phyloP scores from a whole-genome alignment of 2,113 vertebrate genomes.

The Xiphophorus maculatus region DNA sequence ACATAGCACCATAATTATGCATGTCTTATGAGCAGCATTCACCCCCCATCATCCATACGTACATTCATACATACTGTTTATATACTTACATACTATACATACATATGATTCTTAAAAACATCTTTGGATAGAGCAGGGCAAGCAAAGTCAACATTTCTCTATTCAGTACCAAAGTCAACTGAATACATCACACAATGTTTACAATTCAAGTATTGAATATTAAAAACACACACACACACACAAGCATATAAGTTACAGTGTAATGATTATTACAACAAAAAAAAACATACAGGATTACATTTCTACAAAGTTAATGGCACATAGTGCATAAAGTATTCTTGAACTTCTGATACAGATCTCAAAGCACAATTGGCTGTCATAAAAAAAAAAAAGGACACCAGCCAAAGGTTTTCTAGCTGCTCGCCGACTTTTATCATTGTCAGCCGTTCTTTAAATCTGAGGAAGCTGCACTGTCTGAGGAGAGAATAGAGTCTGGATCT shows the following conservation, averaged over 20 bases:
- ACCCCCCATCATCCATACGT: conserved; percentile 46
- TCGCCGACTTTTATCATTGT: conserved; percentile 60
- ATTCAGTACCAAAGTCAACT: conserved; percentile 69
- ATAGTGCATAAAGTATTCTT: conserved; percentile 89
- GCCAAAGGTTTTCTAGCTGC: conserved; percentile 80
- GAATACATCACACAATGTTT: conserved; percentile 69
- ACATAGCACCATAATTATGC: conserved; percentile 75
- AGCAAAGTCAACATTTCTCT: conserved; percentile 61
- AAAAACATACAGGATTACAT: conserved; percentile 56
- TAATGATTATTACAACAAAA: conserved; percentile 71
- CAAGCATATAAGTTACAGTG: conserved; percentile 75
- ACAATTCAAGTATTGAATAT: conserved; percentile 82
- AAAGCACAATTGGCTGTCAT: conserved; percentile 79
- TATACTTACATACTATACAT: conserved; percentile 32
- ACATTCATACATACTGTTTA: conserved; percentile 43
- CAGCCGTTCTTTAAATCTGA: conserved; percentile 60
- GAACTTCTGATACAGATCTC: conserved; percentile 92
- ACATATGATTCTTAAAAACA: conserved; percentile 71
- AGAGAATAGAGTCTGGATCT: conserved; percentile 52
- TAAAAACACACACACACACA: conserved; percentile 72
- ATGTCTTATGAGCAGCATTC: conserved; percentile 65
- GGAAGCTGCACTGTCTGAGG: conserved; percentile 72
- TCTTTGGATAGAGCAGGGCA: conserved; percentile 82
- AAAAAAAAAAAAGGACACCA: conserved; percentile 46
- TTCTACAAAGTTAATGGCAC: conserved; percentile 83